Evolutionary conservation across 1,140 invertebrate species (phyloP), one percentile per base, ranked within the genome.

Genomic region (Aphelinus atriplicis): DNA sequence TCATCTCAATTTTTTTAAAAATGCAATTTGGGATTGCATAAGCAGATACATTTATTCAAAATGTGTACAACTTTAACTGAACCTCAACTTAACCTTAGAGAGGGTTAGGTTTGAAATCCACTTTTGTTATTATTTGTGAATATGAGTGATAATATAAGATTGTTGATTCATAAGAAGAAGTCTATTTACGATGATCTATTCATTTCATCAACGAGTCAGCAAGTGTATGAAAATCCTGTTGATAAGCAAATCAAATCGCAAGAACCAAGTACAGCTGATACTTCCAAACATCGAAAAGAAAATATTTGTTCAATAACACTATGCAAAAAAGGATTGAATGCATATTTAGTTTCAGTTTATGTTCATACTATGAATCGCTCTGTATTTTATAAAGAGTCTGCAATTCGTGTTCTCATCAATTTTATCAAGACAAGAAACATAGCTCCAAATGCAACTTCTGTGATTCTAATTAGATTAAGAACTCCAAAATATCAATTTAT

Each of bases 401-500:
- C 81, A 9, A 43, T 81, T 5, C 66, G 75, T 56, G 42, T 55
- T 2, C 75, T 86, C 46, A 51, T 74, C 47, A 7, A 73, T 50
- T 79, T 79, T 47, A 57, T 70, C 43, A 2, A 60, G 47, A 61
- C 10, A 1, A 73, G 71, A 46, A 10, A 6, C 47, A 71, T 45
- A 47, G 47, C 71, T n/a, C 0, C 50, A 63, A 50, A 46, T 45
- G 1, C 2, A 71, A 5, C 26, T 64, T 3, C 7, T 7, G 53
- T 83, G 3, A 73, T 87, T 77, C 78, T 84, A 2, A 63, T 87
- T 10, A 87, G 80, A 70, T 73, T 88, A 45, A 70, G 76, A 57
- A 82, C 87, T 47, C 91, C 92, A 6, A 88, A 86, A 48, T 88
- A 83, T 71, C 90, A 93, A 80, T 89, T 92, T 56, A 86, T 94